Conservation (phyloP, 2,888 invertebrate genomes). For the Xiphydria camelus region DNA sequence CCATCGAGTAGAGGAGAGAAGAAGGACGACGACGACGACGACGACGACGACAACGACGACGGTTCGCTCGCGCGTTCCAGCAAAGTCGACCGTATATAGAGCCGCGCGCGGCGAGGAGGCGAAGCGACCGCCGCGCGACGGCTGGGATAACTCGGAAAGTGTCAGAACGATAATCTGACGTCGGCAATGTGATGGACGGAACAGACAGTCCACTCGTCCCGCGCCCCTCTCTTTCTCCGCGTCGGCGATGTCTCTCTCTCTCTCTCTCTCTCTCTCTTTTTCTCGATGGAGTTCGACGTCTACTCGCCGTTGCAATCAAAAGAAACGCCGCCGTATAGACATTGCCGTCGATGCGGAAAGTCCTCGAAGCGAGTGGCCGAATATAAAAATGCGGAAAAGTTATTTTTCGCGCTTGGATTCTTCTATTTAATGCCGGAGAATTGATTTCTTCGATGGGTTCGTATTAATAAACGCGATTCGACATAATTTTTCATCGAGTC, state of each 20-base stretch:
- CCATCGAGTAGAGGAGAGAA: conserved; percentile 10
- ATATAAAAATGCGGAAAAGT: too few species aligned
- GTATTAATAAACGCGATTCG: too few species aligned
- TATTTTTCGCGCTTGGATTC: too few species aligned
- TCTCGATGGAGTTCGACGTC: too few species aligned
- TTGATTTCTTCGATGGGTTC: too few species aligned
- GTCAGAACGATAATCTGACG: conserved; percentile 59
- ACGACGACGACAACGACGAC: background rate
- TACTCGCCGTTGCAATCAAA: too few species aligned
- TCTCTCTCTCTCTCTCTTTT: conserved; percentile 5
- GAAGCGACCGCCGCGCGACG: conserved; percentile 35
- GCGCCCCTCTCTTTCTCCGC: conserved; percentile 17
- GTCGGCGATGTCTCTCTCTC: conserved; percentile 19
- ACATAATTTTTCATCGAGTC: too few species aligned
- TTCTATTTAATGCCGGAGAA: too few species aligned
- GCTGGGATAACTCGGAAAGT: conserved; percentile 57
- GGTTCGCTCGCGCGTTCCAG: conserved; percentile 3
- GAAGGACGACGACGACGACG: conserved; percentile 20
- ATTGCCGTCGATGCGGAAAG: too few species aligned
- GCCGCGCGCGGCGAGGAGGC: conserved; percentile 9
- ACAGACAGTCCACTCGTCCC: conserved; percentile 44
- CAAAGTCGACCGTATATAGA: conserved; percentile 11
- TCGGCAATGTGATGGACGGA: conserved; percentile 53
- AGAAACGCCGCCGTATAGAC: too few species aligned
- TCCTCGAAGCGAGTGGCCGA: too few species aligned